Conservation (phyloP, 2,888 invertebrate genomes). For the Drosophila colorata region DNA sequence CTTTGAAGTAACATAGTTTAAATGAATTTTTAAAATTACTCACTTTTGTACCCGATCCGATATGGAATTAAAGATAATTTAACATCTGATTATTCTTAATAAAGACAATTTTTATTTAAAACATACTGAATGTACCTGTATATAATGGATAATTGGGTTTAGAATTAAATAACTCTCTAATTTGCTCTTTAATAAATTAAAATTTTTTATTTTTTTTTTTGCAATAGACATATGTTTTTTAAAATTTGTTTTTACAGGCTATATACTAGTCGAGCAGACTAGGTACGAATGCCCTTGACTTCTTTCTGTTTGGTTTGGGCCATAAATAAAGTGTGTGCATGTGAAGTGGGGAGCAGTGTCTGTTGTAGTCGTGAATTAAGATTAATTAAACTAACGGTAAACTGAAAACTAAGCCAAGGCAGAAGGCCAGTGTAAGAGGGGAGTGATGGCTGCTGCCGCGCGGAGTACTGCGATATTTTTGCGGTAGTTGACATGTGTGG, state of each 20-base stretch:
- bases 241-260: conserved; percentile 8
- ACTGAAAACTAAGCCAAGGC: conserved; percentile 65
- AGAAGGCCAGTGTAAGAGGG: not conserved
- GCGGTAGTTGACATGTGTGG: conserved; percentile 67
- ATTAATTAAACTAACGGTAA: conserved; percentile 78
- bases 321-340: conserved; percentile 77
- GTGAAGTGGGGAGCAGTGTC: conserved; percentile 72
- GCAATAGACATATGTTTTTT: too few species aligned
- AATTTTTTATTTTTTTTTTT: too few species aligned
- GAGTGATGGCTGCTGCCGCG: not conserved
- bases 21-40: too few species aligned
- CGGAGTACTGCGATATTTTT: conserved; percentile 38
- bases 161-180: too few species aligned
- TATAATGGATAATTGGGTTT: too few species aligned
- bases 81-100: too few species aligned
- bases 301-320: conserved; percentile 41
- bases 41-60: too few species aligned
- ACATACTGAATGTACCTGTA: too few species aligned
- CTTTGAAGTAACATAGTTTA: too few species aligned
- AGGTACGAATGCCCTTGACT: not conserved
- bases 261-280: not conserved
- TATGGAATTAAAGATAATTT: too few species aligned
- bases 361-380: conserved; percentile 80
- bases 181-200: too few species aligned
- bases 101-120: too few species aligned